Evolutionary conservation across 2,888 invertebrate species (phyloP).

Genomic region (Allygus modestus): DNA sequence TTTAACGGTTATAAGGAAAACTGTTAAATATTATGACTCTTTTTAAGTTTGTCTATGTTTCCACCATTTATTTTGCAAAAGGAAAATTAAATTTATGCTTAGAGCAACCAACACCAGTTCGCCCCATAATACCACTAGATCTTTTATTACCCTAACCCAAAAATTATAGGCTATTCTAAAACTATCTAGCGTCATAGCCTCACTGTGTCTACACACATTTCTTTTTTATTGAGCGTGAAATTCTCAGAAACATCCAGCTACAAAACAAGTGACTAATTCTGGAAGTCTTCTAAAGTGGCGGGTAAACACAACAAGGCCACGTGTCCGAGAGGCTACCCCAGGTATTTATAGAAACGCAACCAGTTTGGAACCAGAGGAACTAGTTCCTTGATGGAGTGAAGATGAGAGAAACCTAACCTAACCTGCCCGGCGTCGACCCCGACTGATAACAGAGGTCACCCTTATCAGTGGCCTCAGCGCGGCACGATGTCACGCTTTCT

Average conservation of each 20-base stretch:
- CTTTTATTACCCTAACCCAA: too few relatives aligned
- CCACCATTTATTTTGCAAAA: too few relatives aligned
- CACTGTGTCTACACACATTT: too few relatives aligned
- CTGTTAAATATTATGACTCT: too few relatives aligned
- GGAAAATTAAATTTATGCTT: too few relatives aligned
- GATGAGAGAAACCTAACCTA: slow-evolving; percentile 45
- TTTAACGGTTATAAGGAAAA: too few relatives aligned
- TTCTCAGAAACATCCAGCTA: background rate
- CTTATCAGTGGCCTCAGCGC: slow-evolving; percentile 1
- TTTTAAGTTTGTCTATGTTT: too few relatives aligned
- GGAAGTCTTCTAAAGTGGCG: background rate
- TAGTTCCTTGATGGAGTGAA: slow-evolving; percentile 35
- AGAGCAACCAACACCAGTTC: too few relatives aligned
- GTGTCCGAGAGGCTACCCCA: background rate
- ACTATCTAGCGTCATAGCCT: too few relatives aligned
- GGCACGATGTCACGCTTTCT: slow-evolving; percentile 13
- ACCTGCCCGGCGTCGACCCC: background rate
- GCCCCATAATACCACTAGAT: too few relatives aligned
- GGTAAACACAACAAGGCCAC: slow-evolving; percentile 30
- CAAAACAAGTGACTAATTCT: slow-evolving; percentile 26
- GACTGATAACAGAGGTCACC: slow-evolving; percentile 4
- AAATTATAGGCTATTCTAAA: too few relatives aligned
- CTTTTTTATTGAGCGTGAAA: background rate
- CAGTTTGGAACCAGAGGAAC: slow-evolving; percentile 38
- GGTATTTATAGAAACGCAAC: slow-evolving; percentile 46